phyloP scores from a whole-genome alignment of 2,113 vertebrate genomes.

The Zosterops japonicus region DNA sequence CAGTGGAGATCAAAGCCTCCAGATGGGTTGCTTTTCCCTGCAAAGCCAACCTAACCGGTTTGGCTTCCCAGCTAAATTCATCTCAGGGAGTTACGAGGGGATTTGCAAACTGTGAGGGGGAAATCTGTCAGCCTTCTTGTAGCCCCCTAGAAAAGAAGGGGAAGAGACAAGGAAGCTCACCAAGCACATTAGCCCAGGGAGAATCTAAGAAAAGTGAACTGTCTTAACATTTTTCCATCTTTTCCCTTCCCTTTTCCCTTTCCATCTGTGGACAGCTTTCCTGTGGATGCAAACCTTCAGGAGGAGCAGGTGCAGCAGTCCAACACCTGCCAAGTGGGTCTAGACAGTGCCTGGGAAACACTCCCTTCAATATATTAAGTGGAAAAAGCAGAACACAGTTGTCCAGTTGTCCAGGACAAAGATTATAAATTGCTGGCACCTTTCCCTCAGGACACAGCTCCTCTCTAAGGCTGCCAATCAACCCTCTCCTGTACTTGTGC shows the following conservation, averaged over 20 bases:
- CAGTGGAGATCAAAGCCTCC: neutral
- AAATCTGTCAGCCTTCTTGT: neutral
- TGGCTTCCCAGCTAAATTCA: conserved; percentile 13
- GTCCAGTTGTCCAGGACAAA: neutral
- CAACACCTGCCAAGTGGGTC: neutral
- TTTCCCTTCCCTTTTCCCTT: neutral
- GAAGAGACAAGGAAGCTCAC: neutral
- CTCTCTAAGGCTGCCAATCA: neutral
- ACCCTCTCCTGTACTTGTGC: neutral
- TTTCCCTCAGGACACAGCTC: neutral
- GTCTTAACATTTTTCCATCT: neutral
- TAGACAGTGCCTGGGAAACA: neutral
- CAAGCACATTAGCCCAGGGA: neutral
- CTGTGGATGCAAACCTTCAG: neutral
- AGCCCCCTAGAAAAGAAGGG: neutral
- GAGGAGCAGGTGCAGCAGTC: neutral
- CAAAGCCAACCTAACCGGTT: neutral
- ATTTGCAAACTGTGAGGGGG: neutral
- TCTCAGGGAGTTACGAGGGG: neutral
- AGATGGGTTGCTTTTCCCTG: neutral
- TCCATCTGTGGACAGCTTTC: neutral
- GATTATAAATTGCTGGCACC: neutral
- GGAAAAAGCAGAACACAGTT: neutral
- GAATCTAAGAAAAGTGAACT: neutral
- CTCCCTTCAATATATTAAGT: neutral